These are phyloP conservation scores for Lasioglossum oenotherae DNA, from an alignment of 2,888 invertebrate genomes.

Conservation along the genomic window DNA sequence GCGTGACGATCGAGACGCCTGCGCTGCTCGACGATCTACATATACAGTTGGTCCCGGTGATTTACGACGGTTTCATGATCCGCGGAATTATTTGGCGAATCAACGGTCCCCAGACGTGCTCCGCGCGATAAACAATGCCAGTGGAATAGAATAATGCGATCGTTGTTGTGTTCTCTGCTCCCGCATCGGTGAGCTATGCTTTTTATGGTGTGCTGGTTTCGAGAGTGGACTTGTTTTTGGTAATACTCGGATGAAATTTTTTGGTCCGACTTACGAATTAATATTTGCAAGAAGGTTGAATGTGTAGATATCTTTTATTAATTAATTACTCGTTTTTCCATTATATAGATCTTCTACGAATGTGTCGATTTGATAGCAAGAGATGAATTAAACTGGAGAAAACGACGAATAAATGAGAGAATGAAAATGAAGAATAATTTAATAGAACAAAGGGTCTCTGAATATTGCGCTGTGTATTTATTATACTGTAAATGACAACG, in stretches of 20 bases:
- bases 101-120: neutral
- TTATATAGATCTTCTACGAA: too few species aligned
- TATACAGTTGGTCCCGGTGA: neutral
- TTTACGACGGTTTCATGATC: neutral
- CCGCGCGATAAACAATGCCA: neutral
- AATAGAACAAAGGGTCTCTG: neutral
- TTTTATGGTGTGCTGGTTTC: neutral
- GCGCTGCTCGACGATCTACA: neutral
- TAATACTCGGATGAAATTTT: neutral
- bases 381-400: too few species aligned
- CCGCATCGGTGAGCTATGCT: neutral
- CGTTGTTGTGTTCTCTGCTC: neutral
- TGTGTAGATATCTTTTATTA: too few species aligned
- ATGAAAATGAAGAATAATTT: too few species aligned
- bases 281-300: neutral
- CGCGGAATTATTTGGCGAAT: conserved; percentile 1
- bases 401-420: too few species aligned
- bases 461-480: neutral
- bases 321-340: too few species aligned
- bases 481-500: neutral
- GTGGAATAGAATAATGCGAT: neutral
- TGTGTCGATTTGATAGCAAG: too few species aligned
- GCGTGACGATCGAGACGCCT: neutral
- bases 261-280: neutral
- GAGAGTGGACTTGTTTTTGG: neutral